Evolutionary conservation across 2,888 invertebrate species (phyloP).

Genomic region (Oscheius myriophilus): DNA sequence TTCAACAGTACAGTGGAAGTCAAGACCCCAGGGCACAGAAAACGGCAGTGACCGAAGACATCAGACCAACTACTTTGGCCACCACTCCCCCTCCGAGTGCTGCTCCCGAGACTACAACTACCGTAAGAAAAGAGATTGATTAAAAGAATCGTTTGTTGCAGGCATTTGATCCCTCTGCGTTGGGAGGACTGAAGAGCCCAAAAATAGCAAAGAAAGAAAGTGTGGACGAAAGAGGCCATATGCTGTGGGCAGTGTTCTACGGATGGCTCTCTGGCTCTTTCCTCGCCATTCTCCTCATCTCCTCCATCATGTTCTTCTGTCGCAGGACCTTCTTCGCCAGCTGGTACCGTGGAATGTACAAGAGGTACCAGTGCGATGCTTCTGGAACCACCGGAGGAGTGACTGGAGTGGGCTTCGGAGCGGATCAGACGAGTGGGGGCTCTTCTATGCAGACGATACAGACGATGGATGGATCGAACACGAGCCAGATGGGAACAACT

Average conservation of each 20-base stretch:
- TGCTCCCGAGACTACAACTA: too few species aligned
- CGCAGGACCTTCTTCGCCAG: constrained; percentile 16
- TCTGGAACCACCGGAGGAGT: constrained; percentile 29
- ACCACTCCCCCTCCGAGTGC: background rate
- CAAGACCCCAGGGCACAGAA: background rate
- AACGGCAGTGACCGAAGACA: background rate
- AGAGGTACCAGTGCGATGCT: constrained; percentile 41
- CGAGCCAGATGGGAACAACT: too few species aligned
- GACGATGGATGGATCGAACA: background rate
- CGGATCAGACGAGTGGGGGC: background rate
- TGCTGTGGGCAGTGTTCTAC: constrained; percentile 17
- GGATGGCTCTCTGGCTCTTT: constrained; percentile 16
- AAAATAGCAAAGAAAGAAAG: background rate
- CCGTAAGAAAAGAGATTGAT: too few species aligned
- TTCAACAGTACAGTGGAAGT: background rate
- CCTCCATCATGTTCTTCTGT: constrained; percentile 12
- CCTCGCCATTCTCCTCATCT: background rate
- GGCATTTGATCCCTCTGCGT: too few species aligned
- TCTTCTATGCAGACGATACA: background rate
- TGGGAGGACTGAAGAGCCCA: background rate
- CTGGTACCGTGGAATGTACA: constrained; percentile 47
- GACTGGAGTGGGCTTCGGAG: constrained; percentile 9
- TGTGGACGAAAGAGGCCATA: background rate
- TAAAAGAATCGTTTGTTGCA: too few species aligned
- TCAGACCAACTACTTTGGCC: background rate